Base-by-base conservation (phyloP, 2,113 vertebrate species). In the Gobiocypris rarus region DNA sequence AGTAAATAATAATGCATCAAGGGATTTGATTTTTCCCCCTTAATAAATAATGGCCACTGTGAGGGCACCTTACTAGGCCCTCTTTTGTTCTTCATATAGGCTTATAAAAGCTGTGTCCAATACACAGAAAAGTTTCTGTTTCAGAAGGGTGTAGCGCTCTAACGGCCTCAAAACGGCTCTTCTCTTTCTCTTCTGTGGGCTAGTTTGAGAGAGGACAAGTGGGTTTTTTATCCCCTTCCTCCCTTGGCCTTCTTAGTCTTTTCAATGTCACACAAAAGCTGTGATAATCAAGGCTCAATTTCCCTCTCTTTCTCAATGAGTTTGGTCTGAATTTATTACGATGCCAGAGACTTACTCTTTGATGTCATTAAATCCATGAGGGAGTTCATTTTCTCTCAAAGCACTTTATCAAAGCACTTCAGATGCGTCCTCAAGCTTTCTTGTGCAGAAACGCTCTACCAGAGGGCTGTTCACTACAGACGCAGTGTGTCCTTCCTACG, bases 1-100 rank as follows among this genome's bases (percentile, higher is more conserved):
- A n/a, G 95, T 97, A 97, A 38, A 52, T 11, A 58, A 97, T 96
- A 94, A 95, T 94, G 95, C 95, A 95, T 96, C 96, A 90, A 95
- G 95, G 95, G 95, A 97, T 94, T 81, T 91, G 91, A 75, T 67
- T 76, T 74, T 8, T 34, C 3, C 93, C 91, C 93, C 91, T 95
- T 93, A 96, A 95, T 95, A 96, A 95, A 96, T 96, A 93, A 95
- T 75, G 90, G 94, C 95, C 94, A 93, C 92, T 89, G 95, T 95
- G 95, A 83, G 83, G 92, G 94, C 90, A 83, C 83, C 89, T 90
- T 94, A 94, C 75, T 95, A 95, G 95, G 93, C 95, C 94, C 95
- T 94, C 94, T 93, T 93, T 9, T 94, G 94, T 95, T 59, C 69
- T 24, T 59, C 92, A 91, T 94, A 93, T 93, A 86, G 90, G 94